phyloP scores from a whole-genome alignment of 2,113 vertebrate genomes.

The Cyphomyrus plagiostoma region DNA sequence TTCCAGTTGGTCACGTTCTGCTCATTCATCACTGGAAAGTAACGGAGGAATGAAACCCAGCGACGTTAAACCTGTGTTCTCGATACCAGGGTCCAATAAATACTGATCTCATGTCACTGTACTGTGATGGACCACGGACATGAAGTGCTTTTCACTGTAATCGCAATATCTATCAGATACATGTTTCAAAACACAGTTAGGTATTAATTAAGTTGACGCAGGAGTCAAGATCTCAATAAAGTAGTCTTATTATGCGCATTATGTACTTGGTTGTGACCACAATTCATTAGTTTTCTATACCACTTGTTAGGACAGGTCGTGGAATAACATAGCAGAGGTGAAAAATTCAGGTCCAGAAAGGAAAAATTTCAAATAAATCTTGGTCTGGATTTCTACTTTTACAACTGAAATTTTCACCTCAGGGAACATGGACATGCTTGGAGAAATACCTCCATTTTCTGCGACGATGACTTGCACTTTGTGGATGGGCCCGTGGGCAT shows the following conservation, averaged over 20 bases:
- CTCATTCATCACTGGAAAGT: conserved; percentile 70
- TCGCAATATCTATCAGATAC: not conserved
- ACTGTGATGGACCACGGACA: not conserved
- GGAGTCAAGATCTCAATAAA: not conserved
- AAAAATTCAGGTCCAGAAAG: too few species aligned
- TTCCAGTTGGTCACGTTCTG: conserved; percentile 86
- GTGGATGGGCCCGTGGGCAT: conserved; percentile 85
- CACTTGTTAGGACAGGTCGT: not conserved
- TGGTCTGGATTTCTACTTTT: too few species aligned
- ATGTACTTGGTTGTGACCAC: too few species aligned
- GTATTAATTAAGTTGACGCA: not conserved
- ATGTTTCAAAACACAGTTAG: not conserved
- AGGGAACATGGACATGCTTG: not conserved
- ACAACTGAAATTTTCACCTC: not conserved
- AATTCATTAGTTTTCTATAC: not conserved
- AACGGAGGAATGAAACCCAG: not conserved
- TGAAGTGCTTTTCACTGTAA: not conserved
- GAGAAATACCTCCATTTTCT: conserved; percentile 77
- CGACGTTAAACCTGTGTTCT: not conserved
- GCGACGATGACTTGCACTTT: conserved; percentile 88
- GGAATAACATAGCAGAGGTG: not conserved
- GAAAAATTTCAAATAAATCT: too few species aligned
- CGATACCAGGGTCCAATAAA: not conserved
- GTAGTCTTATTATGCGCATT: not conserved
- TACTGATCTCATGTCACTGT: not conserved